Conservation (phyloP, 2,797 vertebrate genomes). For the Melanotaenia nigrans region DNA sequence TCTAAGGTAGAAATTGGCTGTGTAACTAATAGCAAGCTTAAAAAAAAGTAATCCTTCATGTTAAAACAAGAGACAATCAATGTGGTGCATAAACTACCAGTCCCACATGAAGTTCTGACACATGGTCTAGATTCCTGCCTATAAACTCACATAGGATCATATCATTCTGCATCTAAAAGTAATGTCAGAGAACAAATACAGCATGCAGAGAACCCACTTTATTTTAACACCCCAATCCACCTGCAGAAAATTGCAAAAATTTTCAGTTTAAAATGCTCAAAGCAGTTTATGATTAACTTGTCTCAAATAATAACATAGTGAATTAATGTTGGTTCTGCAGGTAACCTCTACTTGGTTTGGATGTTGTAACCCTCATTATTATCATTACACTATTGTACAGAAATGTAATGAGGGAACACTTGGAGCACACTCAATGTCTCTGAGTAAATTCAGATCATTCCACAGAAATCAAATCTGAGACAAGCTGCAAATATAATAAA, state of each 20-base stretch:
- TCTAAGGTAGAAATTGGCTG: constrained; percentile 31
- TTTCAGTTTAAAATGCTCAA: constrained; percentile 38
- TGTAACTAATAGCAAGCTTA: constrained; percentile 14
- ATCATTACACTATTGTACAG: neutral
- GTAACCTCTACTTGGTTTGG: neutral
- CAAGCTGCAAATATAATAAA: neutral
- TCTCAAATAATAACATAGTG: constrained; percentile 16
- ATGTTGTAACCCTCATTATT: neutral
- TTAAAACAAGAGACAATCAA: constrained; percentile 11
- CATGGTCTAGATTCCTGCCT: constrained; percentile 38
- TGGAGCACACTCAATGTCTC: neutral
- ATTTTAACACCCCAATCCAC: constrained; percentile 29
- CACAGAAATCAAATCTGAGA: neutral
- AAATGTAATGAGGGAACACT: neutral
- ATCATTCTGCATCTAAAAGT: constrained; percentile 53
- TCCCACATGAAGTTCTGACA: constrained; percentile 31
- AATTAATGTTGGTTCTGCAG: neutral
- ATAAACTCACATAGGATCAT: constrained; percentile 18
- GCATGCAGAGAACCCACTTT: constrained; percentile 17
- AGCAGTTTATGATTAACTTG: constrained; percentile 26
- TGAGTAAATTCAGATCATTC: neutral
- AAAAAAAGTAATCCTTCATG: constrained; percentile 24
- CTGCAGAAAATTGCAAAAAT: constrained; percentile 32
- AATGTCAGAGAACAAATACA: constrained; percentile 33
- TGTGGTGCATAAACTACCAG: constrained; percentile 31